Percentiles rank a stretch among this genome's conserved stretches.
phyloP scores from a whole-genome alignment of 2,797 vertebrate genomes.

The Pelodytes ibericus region DNA sequence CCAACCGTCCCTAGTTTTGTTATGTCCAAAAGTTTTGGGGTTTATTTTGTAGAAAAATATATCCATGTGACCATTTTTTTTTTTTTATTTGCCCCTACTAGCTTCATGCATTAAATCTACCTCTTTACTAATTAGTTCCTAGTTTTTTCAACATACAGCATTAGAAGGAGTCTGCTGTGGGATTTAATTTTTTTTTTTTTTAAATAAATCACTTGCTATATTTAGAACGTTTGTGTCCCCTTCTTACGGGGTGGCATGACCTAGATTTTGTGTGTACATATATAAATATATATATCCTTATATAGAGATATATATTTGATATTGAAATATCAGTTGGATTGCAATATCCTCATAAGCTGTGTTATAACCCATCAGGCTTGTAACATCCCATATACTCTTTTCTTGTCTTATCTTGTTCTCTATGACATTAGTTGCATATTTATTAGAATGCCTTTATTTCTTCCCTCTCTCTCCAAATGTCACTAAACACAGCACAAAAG shows the following conservation, averaged over 20 bases:
- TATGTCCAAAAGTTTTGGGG: neutral
- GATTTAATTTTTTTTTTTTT: constrained; percentile 27
- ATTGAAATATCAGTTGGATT: constrained; percentile 50
- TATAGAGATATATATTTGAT: constrained; percentile 57
- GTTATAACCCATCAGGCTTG: constrained; percentile 50
- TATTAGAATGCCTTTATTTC: constrained; percentile 35
- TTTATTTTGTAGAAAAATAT: neutral
- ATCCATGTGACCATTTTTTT: neutral
- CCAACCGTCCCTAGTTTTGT: neutral
- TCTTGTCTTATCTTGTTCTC: neutral
- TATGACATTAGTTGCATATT: constrained; percentile 16
- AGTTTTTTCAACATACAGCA: constrained; percentile 21
- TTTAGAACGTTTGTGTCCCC: constrained; percentile 16
- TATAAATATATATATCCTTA: constrained; percentile 54
- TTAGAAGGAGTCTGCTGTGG: constrained; percentile 41
- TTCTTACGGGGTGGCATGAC: constrained; percentile 17
- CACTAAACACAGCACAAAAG: constrained; percentile 18
- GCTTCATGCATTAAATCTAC: constrained; percentile 51
- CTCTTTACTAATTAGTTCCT: constrained; percentile 35
- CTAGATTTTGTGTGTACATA: constrained; percentile 44
- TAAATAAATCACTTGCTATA: too few species aligned
- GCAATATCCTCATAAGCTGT: constrained; percentile 52
- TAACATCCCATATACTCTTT: constrained; percentile 27
- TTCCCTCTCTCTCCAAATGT: neutral
- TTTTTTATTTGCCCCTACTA: constrained; percentile 6